Conservation (phyloP, 2,797 vertebrate genomes). For the Hoplostethus mediterraneus region DNA sequence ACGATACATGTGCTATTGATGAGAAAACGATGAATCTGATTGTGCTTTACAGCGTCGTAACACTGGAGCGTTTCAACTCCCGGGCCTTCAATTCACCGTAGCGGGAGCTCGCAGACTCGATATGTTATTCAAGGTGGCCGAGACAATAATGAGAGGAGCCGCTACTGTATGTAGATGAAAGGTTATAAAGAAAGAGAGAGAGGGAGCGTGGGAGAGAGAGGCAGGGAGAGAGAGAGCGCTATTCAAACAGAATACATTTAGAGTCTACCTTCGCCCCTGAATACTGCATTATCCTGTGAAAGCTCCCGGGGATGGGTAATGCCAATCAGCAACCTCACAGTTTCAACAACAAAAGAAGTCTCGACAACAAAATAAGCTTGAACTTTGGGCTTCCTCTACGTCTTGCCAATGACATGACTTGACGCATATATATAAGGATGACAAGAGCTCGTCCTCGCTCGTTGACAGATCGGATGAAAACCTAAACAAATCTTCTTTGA, state of each 20-base stretch:
- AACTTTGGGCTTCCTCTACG: conserved; percentile 24
- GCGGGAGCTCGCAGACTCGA: conserved; percentile 12
- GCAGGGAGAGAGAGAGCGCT: neutral
- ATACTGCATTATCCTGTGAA: conserved; percentile 24
- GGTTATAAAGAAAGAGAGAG: conserved; percentile 21
- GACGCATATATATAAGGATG: conserved; percentile 28
- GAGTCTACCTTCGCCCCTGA: conserved; percentile 17
- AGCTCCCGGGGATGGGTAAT: conserved; percentile 25
- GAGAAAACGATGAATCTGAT: conserved; percentile 32
- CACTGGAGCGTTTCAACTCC: conserved; percentile 8
- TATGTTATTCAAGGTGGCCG: conserved; percentile 22
- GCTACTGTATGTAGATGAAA: conserved; percentile 23
- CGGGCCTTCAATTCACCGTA: conserved; percentile 5
- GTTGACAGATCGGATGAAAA: conserved; percentile 39
- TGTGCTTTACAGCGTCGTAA: conserved; percentile 31
- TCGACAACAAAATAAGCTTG: conserved; percentile 41
- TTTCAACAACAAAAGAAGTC: conserved; percentile 46
- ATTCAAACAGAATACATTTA: conserved; percentile 49
- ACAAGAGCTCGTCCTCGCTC: conserved; percentile 37
- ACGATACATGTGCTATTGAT: conserved; percentile 24
- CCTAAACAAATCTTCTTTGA: conserved; percentile 53
- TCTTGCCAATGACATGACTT: conserved; percentile 31
- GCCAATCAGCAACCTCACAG: conserved; percentile 45
- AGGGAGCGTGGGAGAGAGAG: neutral
- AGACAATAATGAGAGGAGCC: conserved; percentile 27